Evolutionary conservation across 2,888 invertebrate genomes (phyloP).

Genomic region (Caenorhabditis japonica): DNA sequence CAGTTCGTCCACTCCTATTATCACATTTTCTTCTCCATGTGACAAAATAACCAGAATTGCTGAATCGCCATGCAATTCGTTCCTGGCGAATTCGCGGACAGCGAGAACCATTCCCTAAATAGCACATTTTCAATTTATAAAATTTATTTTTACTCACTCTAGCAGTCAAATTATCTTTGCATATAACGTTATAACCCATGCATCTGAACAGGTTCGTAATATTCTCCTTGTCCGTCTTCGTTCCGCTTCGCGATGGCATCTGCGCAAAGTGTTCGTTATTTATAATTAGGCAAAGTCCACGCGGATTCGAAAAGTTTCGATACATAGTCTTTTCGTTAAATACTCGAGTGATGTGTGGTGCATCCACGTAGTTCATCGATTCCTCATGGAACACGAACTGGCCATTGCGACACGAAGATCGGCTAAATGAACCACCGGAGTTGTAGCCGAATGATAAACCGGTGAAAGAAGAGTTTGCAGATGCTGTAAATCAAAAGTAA

Average conservation of each 20-base stretch:
- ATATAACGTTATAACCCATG: slow-evolving; percentile 69
- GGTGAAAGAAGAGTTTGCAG: slow-evolving; percentile 32
- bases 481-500: slow-evolving; percentile 17
- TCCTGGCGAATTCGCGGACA: slow-evolving; percentile 61
- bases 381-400: slow-evolving; percentile 43
- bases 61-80: slow-evolving; percentile 56
- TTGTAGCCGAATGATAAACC: slow-evolving; percentile 37
- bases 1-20: slow-evolving; percentile 68
- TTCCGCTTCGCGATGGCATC: slow-evolving; percentile 66
- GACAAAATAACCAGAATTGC: slow-evolving; percentile 71
- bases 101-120: slow-evolving; percentile 62
- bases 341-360: slow-evolving; percentile 23
- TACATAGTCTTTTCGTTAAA: slow-evolving; percentile 63
- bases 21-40: slow-evolving; percentile 74
- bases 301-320: slow-evolving; percentile 68
- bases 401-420: background rate
- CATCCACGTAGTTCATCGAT: slow-evolving; percentile 46
- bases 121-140: background rate
- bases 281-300: slow-evolving; percentile 75
- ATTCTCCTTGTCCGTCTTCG: slow-evolving; percentile 65
- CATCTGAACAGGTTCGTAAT: slow-evolving; percentile 63
- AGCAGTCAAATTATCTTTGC: slow-evolving; percentile 66
- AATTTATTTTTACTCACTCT: slow-evolving; percentile 46
- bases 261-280: slow-evolving; percentile 72
- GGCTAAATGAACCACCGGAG: slow-evolving; percentile 11